Evolutionary conservation across 2,113 vertebrate genomes (phyloP).

Genomic region (Theristicus caerulescens): DNA sequence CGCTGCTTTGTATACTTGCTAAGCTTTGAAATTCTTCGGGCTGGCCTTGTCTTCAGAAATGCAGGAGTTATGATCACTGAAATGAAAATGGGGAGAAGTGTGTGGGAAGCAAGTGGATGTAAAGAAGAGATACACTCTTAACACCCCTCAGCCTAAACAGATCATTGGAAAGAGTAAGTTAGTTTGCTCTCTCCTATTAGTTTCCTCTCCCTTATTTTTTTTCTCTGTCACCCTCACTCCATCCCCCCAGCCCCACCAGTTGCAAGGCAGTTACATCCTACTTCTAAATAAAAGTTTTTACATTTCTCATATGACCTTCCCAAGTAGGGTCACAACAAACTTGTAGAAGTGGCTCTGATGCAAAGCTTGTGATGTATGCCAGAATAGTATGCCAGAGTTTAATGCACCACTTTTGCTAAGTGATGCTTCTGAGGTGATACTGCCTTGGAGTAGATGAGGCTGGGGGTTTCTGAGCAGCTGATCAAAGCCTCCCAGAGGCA

Average conservation of each 20-base stretch:
- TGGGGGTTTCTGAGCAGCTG: background rate
- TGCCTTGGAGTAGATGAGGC: background rate
- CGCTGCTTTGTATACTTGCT: background rate
- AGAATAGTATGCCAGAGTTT: background rate
- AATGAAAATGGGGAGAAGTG: background rate
- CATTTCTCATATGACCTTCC: background rate
- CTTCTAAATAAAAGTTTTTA: background rate
- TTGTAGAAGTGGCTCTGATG: background rate
- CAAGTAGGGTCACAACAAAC: background rate
- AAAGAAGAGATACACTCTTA: background rate
- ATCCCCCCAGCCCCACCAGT: fast-evolving
- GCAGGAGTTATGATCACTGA: background rate
- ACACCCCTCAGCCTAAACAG: background rate
- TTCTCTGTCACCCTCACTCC: background rate
- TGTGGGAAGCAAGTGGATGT: background rate
- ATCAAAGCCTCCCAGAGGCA: background rate
- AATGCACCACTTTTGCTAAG: background rate
- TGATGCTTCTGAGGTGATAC: background rate
- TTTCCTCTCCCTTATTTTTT: background rate
- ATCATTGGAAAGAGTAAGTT: background rate
- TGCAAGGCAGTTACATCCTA: background rate
- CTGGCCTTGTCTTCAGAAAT: background rate
- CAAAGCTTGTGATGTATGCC: background rate
- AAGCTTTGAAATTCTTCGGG: background rate
- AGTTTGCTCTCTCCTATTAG: background rate